phyloP scores from a whole-genome alignment of 2,113 vertebrate species.

The Chaetodon auriga region DNA sequence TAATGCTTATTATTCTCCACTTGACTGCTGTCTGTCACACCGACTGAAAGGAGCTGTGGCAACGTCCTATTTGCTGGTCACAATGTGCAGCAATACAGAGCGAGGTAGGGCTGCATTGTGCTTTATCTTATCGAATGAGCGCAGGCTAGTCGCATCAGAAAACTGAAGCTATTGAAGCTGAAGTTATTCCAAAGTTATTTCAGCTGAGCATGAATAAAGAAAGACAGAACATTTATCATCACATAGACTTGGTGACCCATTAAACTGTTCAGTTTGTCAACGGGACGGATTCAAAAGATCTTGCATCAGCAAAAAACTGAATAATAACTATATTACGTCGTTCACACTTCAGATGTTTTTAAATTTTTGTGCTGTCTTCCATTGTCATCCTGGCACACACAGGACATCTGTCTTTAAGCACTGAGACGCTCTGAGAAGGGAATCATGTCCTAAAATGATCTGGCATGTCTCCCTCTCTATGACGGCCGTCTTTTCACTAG shows the following conservation, averaged over 20 bases:
- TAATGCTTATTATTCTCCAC: conserved; percentile 45
- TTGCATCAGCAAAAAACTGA: not conserved
- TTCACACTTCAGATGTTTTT: not conserved
- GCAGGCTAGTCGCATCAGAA: conserved; percentile 15
- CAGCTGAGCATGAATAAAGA: not conserved
- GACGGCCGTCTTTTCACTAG: not conserved
- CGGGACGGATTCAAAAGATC: not conserved
- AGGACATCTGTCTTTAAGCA: not conserved
- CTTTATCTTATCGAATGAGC: conserved; percentile 40
- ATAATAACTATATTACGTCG: not conserved
- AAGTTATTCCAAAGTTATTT: conserved; percentile 32
- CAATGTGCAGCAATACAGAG: conserved; percentile 40
- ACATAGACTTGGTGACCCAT: not conserved
- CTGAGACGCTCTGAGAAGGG: not conserved
- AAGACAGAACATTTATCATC: not conserved
- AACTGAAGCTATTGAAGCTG: conserved; percentile 18
- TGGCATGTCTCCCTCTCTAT: too few species aligned
- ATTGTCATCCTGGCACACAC: not conserved
- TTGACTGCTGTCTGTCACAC: conserved; percentile 57
- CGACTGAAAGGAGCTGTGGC: conserved; percentile 54
- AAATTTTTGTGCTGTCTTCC: not conserved
- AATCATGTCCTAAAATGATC: not conserved
- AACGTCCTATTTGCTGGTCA: conserved; percentile 26
- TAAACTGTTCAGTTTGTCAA: not conserved
- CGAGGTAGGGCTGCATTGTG: conserved; percentile 35